phyloP scores from a whole-genome alignment of 2,797 vertebrate species.

The Fistularia commersonii region DNA sequence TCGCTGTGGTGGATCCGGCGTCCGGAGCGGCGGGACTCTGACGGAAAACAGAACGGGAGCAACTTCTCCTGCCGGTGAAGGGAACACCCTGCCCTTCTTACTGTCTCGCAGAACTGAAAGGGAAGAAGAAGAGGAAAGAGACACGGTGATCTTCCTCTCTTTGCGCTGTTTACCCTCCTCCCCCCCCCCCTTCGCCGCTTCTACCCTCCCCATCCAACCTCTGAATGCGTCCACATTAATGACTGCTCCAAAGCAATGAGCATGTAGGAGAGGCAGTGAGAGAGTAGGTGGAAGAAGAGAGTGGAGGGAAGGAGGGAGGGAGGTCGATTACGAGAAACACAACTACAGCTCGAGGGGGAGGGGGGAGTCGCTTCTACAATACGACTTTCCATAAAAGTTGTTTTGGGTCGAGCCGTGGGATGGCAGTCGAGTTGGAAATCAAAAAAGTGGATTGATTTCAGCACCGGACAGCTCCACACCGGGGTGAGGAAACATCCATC shows the following conservation, averaged over 20 bases:
- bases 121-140: conserved; percentile 20
- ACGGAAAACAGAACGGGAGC: conserved; percentile 7
- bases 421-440: conserved; percentile 17
- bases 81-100: conserved; percentile 13
- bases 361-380: conserved; percentile 23
- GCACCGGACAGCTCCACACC: conserved; percentile 58
- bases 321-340: neutral
- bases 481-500: no score
- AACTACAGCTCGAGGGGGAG: conserved; percentile 1
- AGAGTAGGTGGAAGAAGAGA: neutral
- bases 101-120: conserved; percentile 39
- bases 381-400: conserved; percentile 47
- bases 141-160: conserved; percentile 40
- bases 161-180: conserved; percentile 28
- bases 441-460: conserved; percentile 59
- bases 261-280: conserved; percentile 1
- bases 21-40: conserved; percentile 4
- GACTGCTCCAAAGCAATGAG: conserved; percentile 23
- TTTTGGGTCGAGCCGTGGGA: conserved; percentile 24
- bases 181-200: neutral
- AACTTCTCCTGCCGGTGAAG: conserved; percentile 29
- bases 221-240: conserved; percentile 45
- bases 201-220: conserved; percentile 21
- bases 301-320: neutral
- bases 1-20: conserved; percentile 23